These are phyloP conservation scores for Chondrilla cf. caribensis DNA, from an alignment of 37 sponge, comb jelly and placozoan genomes.

Conservation along the genomic window DNA sequence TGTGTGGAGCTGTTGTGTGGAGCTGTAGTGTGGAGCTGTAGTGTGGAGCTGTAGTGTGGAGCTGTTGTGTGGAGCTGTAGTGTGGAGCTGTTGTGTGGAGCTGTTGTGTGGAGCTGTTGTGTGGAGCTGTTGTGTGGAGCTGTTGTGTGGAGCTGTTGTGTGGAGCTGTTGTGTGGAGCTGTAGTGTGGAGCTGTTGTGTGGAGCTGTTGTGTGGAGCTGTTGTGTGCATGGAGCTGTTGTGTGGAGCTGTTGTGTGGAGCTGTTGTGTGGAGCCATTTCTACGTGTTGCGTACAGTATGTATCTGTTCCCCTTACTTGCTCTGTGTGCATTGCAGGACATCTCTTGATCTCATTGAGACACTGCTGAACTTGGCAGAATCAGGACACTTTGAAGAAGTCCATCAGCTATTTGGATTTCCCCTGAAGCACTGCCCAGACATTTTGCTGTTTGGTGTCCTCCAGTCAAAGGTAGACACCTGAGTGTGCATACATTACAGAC, in stretches of 20 bases:
- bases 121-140: not conserved
- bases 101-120: not conserved
- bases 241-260: not conserved
- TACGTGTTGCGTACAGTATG: no score
- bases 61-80: not conserved
- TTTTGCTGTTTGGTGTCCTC: slow-evolving; percentile 82
- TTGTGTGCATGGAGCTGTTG: not conserved
- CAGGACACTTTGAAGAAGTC: slow-evolving; percentile 85
- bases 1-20: no score
- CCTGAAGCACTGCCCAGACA: slow-evolving; percentile 91
- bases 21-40: not conserved
- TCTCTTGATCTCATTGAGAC: slow-evolving; percentile 85
- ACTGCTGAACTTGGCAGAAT: slow-evolving; percentile 83
- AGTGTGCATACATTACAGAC: not conserved
- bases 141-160: not conserved
- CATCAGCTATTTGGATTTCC: slow-evolving; percentile 68
- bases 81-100: not conserved
- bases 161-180: not conserved
- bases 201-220: not conserved
- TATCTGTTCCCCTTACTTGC: not conserved
- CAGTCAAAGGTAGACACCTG: slow-evolving; percentile 57
- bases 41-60: not conserved
- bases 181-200: not conserved
- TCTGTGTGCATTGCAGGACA: slow-evolving; percentile 48
- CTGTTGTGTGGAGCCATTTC: no score